Base-by-base conservation (phyloP, 2,797 vertebrate species). In the Myoxocephalus aenaeus region DNA sequence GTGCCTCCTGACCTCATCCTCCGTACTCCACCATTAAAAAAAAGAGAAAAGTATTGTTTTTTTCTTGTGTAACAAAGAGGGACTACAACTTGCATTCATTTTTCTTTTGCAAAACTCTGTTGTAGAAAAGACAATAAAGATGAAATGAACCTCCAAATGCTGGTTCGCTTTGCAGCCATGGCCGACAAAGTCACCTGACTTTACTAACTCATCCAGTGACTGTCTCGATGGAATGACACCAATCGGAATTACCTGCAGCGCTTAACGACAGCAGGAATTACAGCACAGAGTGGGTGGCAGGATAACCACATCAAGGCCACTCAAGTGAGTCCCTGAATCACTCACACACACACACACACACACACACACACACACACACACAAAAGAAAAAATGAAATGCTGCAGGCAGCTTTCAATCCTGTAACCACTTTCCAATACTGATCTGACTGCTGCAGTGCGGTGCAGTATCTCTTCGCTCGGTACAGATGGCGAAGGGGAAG, bases 361-460 rank as follows among this genome's bases (percentile, higher is more conserved):
- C 20, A 5, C 48, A n/a, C 12, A 40, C 38, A 40, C 38, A 40
- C 38, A 40, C 40, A 42, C 15, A 46, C 44, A 6, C 15, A 46
- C 13, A 46, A 22, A 6, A 11, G 9, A 5, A 53, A 25, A 13
- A 46, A 17, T 17, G 8, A 70, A 71, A 65, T 20, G 17, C 65
- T 68, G 68, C 70, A 48, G 59, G 72, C 82, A 59, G 69, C 25
- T 86, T 78, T 85, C 70, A 66, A 22, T 83, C 38, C 54, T 72
- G 70, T 56, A 74, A 50, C 65, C 62, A 58, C 72, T 67, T 73
- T 70, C 36, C 32, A 46, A 29, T 58, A 32, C 44, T 54, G 64
- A 68, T 82, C 53, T 61, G 65, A 27, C n/a, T 74, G 48, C 74
- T n/a, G 82, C 68, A 58, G 64, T n/a, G 3, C n/a, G 72, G n/a